A percentile compares a stretch with the other conserved stretches of the same genome.
Evolutionary conservation across 1,140 invertebrate genomes (phyloP).

Genomic region (Drosophila ercepeae): DNA sequence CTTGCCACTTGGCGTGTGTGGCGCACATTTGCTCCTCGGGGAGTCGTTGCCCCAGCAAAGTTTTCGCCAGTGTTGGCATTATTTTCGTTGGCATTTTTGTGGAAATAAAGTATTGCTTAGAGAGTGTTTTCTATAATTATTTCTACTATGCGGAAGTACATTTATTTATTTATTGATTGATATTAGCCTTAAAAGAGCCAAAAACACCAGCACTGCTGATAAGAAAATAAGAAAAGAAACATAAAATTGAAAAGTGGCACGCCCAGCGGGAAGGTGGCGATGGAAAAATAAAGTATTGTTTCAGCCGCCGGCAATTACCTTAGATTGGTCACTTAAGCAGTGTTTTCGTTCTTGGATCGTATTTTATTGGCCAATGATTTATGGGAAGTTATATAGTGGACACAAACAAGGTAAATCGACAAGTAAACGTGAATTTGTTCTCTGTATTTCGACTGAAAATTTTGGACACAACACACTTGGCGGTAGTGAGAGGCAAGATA

Average conservation of each 20-base stretch:
- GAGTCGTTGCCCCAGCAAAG: conserved; percentile 38
- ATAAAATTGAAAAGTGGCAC: conserved; percentile 22
- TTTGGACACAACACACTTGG: conserved; percentile 15
- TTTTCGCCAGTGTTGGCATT: conserved; percentile 2
- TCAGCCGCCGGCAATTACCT: conserved; percentile 60
- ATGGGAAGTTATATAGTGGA: conserved; percentile 19
- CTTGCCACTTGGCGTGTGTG: conserved; percentile 78
- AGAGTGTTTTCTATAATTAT: no score
- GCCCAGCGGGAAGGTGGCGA: conserved; percentile 1
- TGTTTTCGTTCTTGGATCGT: conserved; percentile 34
- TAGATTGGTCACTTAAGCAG: conserved; percentile 77
- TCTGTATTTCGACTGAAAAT: conserved; percentile 21
- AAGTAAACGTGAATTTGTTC: conserved; percentile 20
- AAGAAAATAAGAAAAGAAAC: conserved; percentile 10
- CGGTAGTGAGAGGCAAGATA: not conserved
- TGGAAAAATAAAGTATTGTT: conserved; percentile 15
- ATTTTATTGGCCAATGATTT: conserved; percentile 71
- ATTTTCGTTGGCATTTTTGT: not conserved
- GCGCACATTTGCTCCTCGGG: conserved; percentile 64
- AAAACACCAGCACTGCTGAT: not conserved
- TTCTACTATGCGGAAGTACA: no score
- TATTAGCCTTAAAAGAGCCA: not conserved
- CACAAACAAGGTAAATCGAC: conserved; percentile 42
- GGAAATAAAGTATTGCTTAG: not conserved
- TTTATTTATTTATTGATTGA: no score